A percentile compares a stretch with the other conserved stretches of the same genome.
Evolutionary conservation across 2,113 vertebrate species (phyloP).

Genomic region (Triplophysa dalaica): DNA sequence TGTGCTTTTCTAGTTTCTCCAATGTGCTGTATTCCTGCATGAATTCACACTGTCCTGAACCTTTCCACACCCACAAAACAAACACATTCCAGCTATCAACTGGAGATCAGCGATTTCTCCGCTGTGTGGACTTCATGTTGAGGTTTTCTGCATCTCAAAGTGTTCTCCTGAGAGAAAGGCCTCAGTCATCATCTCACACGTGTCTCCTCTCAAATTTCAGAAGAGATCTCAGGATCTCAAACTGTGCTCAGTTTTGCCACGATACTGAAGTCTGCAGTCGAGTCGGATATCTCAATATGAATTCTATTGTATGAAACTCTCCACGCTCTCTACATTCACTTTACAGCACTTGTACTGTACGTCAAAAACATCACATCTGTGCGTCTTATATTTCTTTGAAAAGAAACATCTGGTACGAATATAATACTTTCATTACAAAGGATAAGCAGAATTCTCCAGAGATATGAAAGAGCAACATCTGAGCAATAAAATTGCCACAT

Average conservation of each 20-base stretch:
- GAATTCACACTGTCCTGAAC: background rate
- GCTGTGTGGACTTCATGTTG: background rate
- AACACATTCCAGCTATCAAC: background rate
- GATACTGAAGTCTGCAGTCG: background rate
- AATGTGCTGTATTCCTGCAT: too few relatives aligned
- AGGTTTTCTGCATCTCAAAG: background rate
- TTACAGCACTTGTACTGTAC: too few relatives aligned
- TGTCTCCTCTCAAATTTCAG: background rate
- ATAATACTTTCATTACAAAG: too few relatives aligned
- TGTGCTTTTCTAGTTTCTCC: too few relatives aligned
- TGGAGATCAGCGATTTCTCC: background rate
- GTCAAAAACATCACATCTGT: too few relatives aligned
- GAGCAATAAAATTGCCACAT: constrained; percentile 22
- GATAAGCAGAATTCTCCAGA: background rate
- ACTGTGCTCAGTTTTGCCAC: background rate
- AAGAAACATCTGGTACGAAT: background rate
- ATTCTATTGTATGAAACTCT: too few relatives aligned
- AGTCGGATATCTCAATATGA: too few relatives aligned
- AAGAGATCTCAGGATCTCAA: constrained; percentile 1
- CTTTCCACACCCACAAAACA: background rate
- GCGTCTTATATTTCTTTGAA: background rate
- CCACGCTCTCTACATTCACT: too few relatives aligned
- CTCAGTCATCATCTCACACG: background rate
- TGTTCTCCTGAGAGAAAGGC: background rate
- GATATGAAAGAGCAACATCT: constrained; percentile 11